phyloP scores from a whole-genome alignment of 64 coral and sea anemone genomes.

The Actinia tenebrosa region DNA sequence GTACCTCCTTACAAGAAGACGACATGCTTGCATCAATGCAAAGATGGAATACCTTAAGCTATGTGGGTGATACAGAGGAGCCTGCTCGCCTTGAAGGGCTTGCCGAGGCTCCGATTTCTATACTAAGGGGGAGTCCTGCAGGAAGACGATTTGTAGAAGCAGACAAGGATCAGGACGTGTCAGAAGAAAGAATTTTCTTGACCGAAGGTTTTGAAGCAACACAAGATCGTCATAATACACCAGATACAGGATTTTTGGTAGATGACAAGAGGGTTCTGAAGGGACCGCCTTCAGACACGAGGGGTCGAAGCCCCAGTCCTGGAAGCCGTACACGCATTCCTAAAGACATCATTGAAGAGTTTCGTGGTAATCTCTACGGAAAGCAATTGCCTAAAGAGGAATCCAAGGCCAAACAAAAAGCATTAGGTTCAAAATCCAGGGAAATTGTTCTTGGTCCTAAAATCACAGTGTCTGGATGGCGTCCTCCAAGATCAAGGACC shows the following conservation, averaged over 20 bases:
- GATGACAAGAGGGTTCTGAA: slow-evolving; percentile 53
- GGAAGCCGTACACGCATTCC: slow-evolving; percentile 75
- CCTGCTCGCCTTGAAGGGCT: background rate
- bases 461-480: slow-evolving; percentile 57
- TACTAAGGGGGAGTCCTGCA: slow-evolving; percentile 2
- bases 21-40: slow-evolving; percentile 19
- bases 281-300: background rate
- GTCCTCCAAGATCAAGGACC: slow-evolving; percentile 69
- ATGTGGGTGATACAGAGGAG: slow-evolving; percentile 39
- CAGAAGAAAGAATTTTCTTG: slow-evolving; percentile 58
- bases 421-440: background rate
- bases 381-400: background rate
- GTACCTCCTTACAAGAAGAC: slow-evolving; percentile 31
- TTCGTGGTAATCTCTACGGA: slow-evolving; percentile 51
- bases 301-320: slow-evolving; percentile 59
- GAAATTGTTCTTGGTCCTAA: slow-evolving; percentile 4
- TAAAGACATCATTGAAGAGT: slow-evolving; percentile 66
- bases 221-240: background rate
- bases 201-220: slow-evolving; percentile 37
- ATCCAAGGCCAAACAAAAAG: background rate
- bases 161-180: slow-evolving; percentile 7
- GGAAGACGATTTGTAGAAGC: background rate
- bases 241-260: slow-evolving; percentile 24
- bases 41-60: slow-evolving; percentile 32
- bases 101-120: background rate